phyloP scores from a whole-genome alignment of 2,888 invertebrate species.

The Sthenelais limicola region DNA sequence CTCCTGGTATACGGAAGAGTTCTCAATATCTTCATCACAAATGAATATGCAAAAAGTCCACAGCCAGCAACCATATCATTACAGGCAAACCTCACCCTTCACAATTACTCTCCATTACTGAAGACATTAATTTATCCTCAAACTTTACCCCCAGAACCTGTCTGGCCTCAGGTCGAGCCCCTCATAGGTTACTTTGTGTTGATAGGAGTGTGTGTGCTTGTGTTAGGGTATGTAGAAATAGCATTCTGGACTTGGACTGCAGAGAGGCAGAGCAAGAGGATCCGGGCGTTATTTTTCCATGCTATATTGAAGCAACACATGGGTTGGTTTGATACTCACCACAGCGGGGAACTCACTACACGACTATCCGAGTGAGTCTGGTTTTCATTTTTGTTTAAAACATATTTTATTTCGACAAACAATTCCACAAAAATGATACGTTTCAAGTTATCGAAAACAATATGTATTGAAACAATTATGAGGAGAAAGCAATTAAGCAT shows the following conservation, averaged over 20 bases:
- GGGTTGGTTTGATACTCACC: constrained; percentile 45
- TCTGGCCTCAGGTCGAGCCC: constrained; percentile 23
- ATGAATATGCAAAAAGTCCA: neutral
- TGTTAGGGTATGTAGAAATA: constrained; percentile 38
- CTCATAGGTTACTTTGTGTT: constrained; percentile 18
- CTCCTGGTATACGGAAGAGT: constrained; percentile 37
- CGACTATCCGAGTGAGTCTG: constrained; percentile 43
- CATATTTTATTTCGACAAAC: too few species aligned
- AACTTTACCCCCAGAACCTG: too few species aligned
- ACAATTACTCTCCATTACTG: neutral
- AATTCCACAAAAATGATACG: too few species aligned
- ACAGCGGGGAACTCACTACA: constrained; percentile 44
- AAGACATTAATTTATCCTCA: neutral
- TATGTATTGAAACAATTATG: too few species aligned
- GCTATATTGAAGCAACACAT: constrained; percentile 43
- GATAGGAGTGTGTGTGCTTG: constrained; percentile 36
- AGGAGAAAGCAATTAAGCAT: too few species aligned
- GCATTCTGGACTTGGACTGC: constrained; percentile 40
- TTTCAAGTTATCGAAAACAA: too few species aligned
- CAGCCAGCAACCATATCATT: neutral
- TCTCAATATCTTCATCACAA: constrained; percentile 28
- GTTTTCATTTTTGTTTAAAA: too few species aligned
- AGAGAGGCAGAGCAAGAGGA: constrained; percentile 30
- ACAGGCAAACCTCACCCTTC: constrained; percentile 11
- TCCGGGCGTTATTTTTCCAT: constrained; percentile 25